Percentiles rank a stretch among this genome's conserved stretches.
Evolutionary conservation across 2,797 vertebrate genomes (phyloP).

Genomic region (Onychomys arenicola): DNA sequence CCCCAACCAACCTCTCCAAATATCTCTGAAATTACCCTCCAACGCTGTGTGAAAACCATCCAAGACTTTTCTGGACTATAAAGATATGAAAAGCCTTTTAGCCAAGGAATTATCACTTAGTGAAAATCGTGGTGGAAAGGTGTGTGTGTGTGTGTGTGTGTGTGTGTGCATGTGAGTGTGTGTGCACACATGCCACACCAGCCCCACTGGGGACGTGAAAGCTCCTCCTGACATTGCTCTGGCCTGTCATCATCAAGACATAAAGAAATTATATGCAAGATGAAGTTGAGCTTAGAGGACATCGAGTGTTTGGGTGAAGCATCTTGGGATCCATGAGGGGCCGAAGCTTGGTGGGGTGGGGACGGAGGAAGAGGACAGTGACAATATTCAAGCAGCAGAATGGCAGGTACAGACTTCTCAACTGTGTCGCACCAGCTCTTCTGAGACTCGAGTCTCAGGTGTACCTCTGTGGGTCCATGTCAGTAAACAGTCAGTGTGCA

Average conservation of each 20-base stretch:
- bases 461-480: accelerated
- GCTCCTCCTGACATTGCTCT: neutral
- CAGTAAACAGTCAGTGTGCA: accelerated
- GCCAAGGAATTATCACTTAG: neutral
- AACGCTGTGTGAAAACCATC: neutral
- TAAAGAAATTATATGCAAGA: neutral
- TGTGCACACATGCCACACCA: accelerated
- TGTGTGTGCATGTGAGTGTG: too few relatives aligned
- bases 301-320: neutral
- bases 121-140: neutral
- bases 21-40: neutral
- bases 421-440: accelerated
- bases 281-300: neutral
- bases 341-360: neutral
- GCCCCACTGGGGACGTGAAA: accelerated
- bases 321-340: neutral
- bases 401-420: neutral
- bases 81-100: neutral
- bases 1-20: neutral
- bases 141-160: too few relatives aligned
- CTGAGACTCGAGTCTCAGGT: accelerated
- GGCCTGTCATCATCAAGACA: neutral
- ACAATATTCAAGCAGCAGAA: neutral
- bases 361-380: neutral
- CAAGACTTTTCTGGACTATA: neutral